phyloP scores from a whole-genome alignment of 2,113 vertebrate species.

The Tachysurus fulvidraco region DNA sequence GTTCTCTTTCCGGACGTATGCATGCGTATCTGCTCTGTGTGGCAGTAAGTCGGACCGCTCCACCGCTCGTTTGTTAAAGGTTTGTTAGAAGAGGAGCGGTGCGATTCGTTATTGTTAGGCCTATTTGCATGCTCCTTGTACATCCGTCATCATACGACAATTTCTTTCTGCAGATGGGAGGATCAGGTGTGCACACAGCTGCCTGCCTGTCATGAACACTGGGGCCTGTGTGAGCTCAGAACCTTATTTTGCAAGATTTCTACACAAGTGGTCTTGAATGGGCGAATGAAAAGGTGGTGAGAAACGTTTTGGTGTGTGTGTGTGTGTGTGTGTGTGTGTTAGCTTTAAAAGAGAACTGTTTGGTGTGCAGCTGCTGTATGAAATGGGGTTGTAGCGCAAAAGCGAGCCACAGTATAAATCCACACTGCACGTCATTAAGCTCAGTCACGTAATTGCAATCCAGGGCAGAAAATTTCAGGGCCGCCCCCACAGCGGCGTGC shows the following conservation, averaged over 20 bases:
- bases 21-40: not conserved
- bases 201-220: constrained; percentile 22
- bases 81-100: constrained; percentile 11
- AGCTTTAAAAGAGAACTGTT: constrained; percentile 6
- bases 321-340: not conserved
- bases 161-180: constrained; percentile 39
- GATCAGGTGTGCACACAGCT: constrained; percentile 50
- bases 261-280: constrained; percentile 6
- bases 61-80: not conserved
- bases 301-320: not conserved
- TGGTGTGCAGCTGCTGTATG: constrained; percentile 5
- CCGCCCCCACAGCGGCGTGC: constrained; percentile 6
- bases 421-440: constrained; percentile 40
- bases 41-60: not conserved
- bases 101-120: constrained; percentile 6
- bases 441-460: constrained; percentile 52
- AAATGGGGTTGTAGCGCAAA: constrained; percentile 19
- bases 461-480: constrained; percentile 48
- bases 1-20: not conserved
- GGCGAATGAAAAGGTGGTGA: constrained; percentile 52
- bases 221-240: constrained; percentile 32
- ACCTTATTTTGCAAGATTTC: constrained; percentile 22
- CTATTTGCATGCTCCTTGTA: constrained; percentile 18
- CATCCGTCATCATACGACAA: constrained; percentile 41
- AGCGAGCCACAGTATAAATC: constrained; percentile 5